Conservation (phyloP, 2,888 invertebrate genomes). For the Drosophila seclusa region DNA sequence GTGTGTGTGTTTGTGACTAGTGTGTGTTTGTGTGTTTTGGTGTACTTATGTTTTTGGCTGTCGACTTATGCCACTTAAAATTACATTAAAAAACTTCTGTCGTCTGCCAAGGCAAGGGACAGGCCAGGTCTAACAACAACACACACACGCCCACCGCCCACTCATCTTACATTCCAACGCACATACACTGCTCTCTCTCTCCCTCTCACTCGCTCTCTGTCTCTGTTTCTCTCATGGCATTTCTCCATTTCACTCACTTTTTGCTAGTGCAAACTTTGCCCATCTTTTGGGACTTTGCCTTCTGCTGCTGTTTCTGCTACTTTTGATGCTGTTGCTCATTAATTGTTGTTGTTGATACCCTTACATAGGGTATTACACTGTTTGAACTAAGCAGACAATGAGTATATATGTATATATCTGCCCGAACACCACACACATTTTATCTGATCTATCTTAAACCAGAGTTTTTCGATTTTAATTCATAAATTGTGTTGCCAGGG, state of each 20-base stretch:
- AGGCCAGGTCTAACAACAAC: slow-evolving; percentile 7
- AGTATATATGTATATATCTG: not conserved
- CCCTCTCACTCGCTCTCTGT: not conserved
- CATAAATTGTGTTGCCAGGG: not conserved
- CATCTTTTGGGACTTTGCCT: slow-evolving; percentile 55
- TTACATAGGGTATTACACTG: not conserved
- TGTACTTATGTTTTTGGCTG: slow-evolving; percentile 64
- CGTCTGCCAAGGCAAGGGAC: slow-evolving; percentile 52
- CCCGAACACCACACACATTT: not conserved
- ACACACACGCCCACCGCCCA: slow-evolving; percentile 23
- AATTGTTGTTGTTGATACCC: slow-evolving; percentile 2
- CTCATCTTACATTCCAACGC: slow-evolving; percentile 13
- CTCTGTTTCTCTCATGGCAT: not conserved
- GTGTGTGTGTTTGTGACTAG: slow-evolving; percentile 23
- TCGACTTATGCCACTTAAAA: slow-evolving; percentile 81
- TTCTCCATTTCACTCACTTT: slow-evolving; percentile 10
- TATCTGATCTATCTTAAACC: too few species aligned
- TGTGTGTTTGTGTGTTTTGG: slow-evolving; percentile 29
- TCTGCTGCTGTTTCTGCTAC: slow-evolving; percentile 10
- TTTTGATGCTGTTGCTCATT: slow-evolving; percentile 8
- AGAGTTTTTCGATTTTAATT: too few species aligned
- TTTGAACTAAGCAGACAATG: too few species aligned
- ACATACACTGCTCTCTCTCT: not conserved
- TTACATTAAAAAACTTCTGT: slow-evolving; percentile 78
- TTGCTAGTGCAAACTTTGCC: slow-evolving; percentile 59